Base-by-base conservation (phyloP, 1,140 invertebrate species). In the Zaprionus gabonicus region DNA sequence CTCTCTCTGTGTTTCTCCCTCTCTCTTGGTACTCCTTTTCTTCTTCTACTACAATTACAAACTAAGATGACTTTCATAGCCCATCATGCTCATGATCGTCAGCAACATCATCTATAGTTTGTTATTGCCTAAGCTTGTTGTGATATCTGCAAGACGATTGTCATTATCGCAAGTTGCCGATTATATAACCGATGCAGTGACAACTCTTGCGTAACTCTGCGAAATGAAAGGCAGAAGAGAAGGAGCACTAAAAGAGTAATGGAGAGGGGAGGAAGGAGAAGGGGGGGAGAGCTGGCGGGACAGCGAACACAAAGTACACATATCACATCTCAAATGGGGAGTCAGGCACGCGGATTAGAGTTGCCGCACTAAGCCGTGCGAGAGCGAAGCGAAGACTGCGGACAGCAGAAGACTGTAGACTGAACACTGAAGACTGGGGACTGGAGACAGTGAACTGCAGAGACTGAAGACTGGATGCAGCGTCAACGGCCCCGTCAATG, bases 291-390 rank as follows among this genome's bases (percentile, higher is more conserved):
- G 60, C 4, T 5, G 17, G 12, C 36, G 38, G 4, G 38, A 7
- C 5, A 41, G 38, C 38, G 41, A 17, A n/a, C 15, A n/a, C 49
- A 64, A 64, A 64, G 38, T 38, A 59, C 63, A 60, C 71, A 68
- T 55, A 73, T 68, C 64, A 73, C 56, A 72, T n/a, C 63, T 72
- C 63, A 59, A 23, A 31, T 53, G 63, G 71, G 34, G 49, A 71
- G 60, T 66, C 70, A 66, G 64, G 56, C 53, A 59, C 38, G 55
- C 63, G 63, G 72, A 75, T 75, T 70, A 70, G 67, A 71, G 71
- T 38, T 28, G 72, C 20, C 36, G 38, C 74, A 55, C 31, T 65
- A 74, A 74, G 71, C 71, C 36, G 57, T 27, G 55, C 38, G 38
- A 55, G 46, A 65, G 59, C 36, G 36, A 4, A 10, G 25, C 36